Evolutionary conservation across 2,113 vertebrate species (phyloP), one percentile per base, ranked within the genome.

Genomic region (Lepus europaeus): DNA sequence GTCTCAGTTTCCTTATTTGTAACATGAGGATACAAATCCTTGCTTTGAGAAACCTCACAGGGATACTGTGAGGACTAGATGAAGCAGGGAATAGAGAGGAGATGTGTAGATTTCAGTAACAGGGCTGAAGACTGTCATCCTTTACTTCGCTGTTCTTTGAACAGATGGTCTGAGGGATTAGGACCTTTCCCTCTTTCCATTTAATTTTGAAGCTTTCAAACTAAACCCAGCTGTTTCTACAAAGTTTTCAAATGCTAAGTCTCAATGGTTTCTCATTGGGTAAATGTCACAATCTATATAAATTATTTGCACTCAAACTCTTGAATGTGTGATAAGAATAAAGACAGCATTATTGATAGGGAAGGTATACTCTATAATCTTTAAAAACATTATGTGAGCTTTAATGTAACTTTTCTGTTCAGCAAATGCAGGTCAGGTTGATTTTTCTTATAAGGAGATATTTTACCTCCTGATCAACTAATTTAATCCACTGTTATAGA

Each of bases 161-260:
- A 97, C 89, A 97, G 91, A 87, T 95, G 93, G 86, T 90, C 64
- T 92, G 64, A 93, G 87, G 84, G 88, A 89, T 95, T 95, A 96
- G 88, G 90, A 5, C 84, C 51, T 61, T 89, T 94, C 92, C 59
- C 77, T 70, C 68, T 88, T 87, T 87, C 69, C 27, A 7, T 92
- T 95, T 97, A 90, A 97, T 97, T 96, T 90, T 95, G 92, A 77
- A 95, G 73, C 73, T 89, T 89, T 89, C 89, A 95, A 96, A 90
- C 94, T 59, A 92, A 97, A 95, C 82, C 90, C 85, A 96, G 90
- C 90, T 96, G 86, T 93, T 96, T 95, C 69, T 88, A 93, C 78
- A 70, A 33, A 95, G 77, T 94, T 96, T 95, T 96, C 87, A 93
- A 77, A 93, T 69, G 64, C 64, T 93, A 88, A 33, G 66, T 91